A percentile compares a stretch with the other conserved stretches of the same genome.
phyloP scores from a whole-genome alignment of 2,113 vertebrate genomes.

The Choloepus hoffmanni region DNA sequence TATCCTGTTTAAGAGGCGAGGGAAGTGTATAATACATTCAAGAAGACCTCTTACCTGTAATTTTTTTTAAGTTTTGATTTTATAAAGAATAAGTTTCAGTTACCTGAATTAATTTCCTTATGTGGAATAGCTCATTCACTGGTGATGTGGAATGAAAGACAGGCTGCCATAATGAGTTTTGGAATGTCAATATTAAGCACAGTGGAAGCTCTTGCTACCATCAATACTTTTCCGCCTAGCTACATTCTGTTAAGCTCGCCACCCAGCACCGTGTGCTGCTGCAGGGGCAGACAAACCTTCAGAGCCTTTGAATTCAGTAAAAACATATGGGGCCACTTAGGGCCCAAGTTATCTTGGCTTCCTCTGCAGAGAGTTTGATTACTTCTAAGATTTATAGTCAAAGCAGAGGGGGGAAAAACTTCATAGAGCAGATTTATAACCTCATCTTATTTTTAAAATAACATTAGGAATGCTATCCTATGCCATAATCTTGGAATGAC shows the following conservation, averaged over 20 bases:
- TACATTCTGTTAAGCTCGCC: neutral
- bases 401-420: neutral
- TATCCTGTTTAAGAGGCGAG: neutral
- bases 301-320: neutral
- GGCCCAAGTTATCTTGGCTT: conserved; percentile 52
- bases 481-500: conserved; percentile 38
- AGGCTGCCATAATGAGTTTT: neutral
- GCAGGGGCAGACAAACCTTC: neutral
- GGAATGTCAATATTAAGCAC: neutral
- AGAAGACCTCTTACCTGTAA: neutral
- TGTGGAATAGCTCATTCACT: neutral
- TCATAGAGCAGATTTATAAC: conserved; percentile 68
- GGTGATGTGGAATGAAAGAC: neutral
- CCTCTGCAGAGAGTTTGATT: conserved; percentile 66
- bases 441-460: conserved; percentile 45
- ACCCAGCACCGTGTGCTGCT: neutral
- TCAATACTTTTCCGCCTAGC: neutral
- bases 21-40: neutral
- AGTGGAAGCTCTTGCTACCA: neutral
- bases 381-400: conserved; percentile 72
- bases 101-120: neutral
- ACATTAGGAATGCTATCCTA: conserved; percentile 65
- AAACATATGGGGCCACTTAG: conserved; percentile 28
- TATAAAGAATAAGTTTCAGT: neutral
- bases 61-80: neutral